Evolutionary conservation across 2,888 invertebrate genomes (phyloP), one percentile per base, ranked within the genome.

Genomic region (Calephelis perditalis): DNA sequence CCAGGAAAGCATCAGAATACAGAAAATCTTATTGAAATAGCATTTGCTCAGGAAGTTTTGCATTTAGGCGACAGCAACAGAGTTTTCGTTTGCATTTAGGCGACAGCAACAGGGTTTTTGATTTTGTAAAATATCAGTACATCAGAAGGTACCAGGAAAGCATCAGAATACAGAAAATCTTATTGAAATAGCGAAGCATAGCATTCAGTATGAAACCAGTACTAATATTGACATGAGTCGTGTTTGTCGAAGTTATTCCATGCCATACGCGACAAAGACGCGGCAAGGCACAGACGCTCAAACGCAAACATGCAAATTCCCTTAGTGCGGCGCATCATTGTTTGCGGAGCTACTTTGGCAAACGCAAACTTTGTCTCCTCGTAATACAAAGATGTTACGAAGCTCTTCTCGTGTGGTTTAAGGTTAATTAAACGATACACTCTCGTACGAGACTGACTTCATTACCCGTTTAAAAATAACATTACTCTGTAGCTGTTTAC

Each of bases 231-330:
- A 55, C 44, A 56, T 59, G 47, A 45, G 60, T 63, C 57, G 55
- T 58, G 57, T 65, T 63, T 64, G 57, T 44, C 15, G n/a, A 57
- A 45, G 60, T 60, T 62, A 61, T 65, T 65, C 55, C 45, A 64
- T 57, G 44, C 47, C 58, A 58, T 44, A 58, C 55, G 43, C 45
- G 61, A 61, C 59, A 59, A 46, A 56, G 59, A 59, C 37, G 62
- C 56, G 40, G 26, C 43, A 45, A n/a, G 10, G 45, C 43, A 47
- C 61, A 63, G 65, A 63, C 63, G 63, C 60, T 58, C 62, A 62
- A 61, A 67, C 71, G 79, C 77, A 79, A 80, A 82, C 77, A 81
- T 77, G 79, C 75, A 81, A 82, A 84, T 81, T 81, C 76, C 73
- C 81, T 78, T 75, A 80, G 81, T 79, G 77, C 77, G 77, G 52